Conservation (phyloP, 2,797 vertebrate genomes). For the Mastacembelus armatus region DNA sequence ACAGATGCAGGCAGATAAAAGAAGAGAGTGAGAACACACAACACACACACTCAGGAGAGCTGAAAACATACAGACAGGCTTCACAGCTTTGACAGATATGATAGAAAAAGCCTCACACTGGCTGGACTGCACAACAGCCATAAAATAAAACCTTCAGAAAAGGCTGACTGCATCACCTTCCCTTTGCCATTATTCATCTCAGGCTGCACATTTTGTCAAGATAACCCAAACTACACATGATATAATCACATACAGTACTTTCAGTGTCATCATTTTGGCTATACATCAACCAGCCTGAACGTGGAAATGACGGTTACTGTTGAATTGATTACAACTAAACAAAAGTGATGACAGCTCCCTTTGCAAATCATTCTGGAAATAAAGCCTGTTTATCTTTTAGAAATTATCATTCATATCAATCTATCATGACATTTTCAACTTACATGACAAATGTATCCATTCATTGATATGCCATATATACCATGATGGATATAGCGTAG, state of each 20-base stretch:
- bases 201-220: conserved; percentile 19
- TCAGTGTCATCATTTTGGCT: not conserved
- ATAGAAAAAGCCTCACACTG: conserved; percentile 37
- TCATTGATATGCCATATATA: conserved; percentile 2
- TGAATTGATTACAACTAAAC: conserved; percentile 23
- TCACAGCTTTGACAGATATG: conserved; percentile 53
- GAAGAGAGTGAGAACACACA: conserved; percentile 35
- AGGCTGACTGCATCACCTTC: conserved; percentile 25
- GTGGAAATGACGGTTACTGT: not conserved
- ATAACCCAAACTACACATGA: conserved; percentile 27
- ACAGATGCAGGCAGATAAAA: conserved; percentile 58
- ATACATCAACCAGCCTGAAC: not conserved
- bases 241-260: not conserved
- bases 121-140: conserved; percentile 30
- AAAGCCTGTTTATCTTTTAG: not conserved
- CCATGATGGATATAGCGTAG: too few species aligned
- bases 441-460: not conserved
- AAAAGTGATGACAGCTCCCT: conserved; percentile 25
- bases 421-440: not conserved
- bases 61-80: conserved; percentile 43
- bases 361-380: conserved; percentile 30
- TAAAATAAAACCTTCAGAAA: conserved; percentile 39
- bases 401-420: conserved; percentile 2
- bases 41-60: conserved; percentile 59
- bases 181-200: conserved; percentile 30